Evolutionary conservation across 1,140 invertebrate species (phyloP), one percentile per base, ranked within the genome.

Genomic region (Drosophila serrata): DNA sequence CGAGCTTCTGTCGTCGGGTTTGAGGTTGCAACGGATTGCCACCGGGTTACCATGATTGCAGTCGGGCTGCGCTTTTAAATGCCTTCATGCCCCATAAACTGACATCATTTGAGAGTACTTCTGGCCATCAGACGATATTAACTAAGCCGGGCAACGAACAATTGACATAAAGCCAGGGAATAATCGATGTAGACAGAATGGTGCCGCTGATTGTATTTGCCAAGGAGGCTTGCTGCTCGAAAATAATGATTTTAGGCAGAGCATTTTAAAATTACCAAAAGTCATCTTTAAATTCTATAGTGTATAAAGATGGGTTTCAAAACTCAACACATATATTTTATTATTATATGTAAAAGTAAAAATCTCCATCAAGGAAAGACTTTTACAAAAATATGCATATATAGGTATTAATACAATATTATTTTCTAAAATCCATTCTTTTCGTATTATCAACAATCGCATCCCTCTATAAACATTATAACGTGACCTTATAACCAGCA

Each of bases 61-160:
- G 53, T 58, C 68, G 64, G 42, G 61, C 75, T 82, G 75, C 84
- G 84, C 80, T 79, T 85, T 81, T 69, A 74, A 87, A 76, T 88
- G 82, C 79, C 75, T 88, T 87, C 82, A 87, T 88, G 82, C 65
- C 80, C 79, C 82, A 88, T 87, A 87, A 87, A 88, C 75, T 39
- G 67, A 56, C 75, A 82, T 42, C 64, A 76, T 76, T 76, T 39
- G 40, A 31, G 27, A 72, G 53, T 69, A 79, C 75, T 69, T 22
- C 49, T 33, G 35, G 29, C 57, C 65, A 69, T 81, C 82, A 81
- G 80, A 86, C 68, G 77, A 55, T 77, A 67, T 74, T 82, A 82
- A 74, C 74, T 75, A 64, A 61, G 63, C 75, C 49, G 29, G 48
- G 37, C 19, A 11, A 19, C 13, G n/a, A 22, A 62, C 81, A 72